Evolutionary conservation across 2,113 vertebrate genomes (phyloP), one percentile per base, ranked within the genome.

Genomic region (Malurus cyaneus): DNA sequence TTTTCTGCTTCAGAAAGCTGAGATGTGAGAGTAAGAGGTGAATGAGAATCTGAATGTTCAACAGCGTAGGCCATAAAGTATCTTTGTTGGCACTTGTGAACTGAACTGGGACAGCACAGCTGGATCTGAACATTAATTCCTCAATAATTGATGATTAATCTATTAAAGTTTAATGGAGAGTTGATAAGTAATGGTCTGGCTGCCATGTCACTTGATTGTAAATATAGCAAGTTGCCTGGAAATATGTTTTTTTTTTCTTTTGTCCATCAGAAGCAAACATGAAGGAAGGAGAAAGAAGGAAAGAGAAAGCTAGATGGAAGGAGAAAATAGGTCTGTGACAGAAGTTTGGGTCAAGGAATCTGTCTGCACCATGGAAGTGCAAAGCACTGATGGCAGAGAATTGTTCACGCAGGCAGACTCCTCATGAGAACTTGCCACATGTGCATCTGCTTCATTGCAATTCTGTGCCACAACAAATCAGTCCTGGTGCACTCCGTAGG

Each of bases 161-260:
- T 96, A 97, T 98, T 95, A 98, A 99, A 98, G 94, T 98, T 98
- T 98, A 97, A 98, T 98, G 97, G 89, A 71, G 61, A 97, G 94
- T 95, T 98, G 95, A 97, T 97, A 97, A 97, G 96, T 98, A 96
- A 98, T 96, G 97, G 96, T 80, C 90, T 86, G 91, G 89, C 97
- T 98, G 98, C 97, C 98, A 97, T 95, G 96, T 98, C 97, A 92
- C 86, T 96, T 96, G 97, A 96, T 80, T 97, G 97, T 97, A 96
- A 97, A 96, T 94, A 90, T 89, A 97, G 80, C 93, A 97, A 96
- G 96, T 94, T 98, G 95, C 83, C 97, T 95, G 97, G 97, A 98
- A 98, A 97, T 95, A 72, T 7, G 26, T 11, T 39, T 39, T 32
- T 66, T 87, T 93, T 61, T 92, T 59, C 66, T 95, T 96, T 83